Evolutionary conservation across 2,888 invertebrate genomes (phyloP).

Genomic region (Dasysyrphus albostriatus): DNA sequence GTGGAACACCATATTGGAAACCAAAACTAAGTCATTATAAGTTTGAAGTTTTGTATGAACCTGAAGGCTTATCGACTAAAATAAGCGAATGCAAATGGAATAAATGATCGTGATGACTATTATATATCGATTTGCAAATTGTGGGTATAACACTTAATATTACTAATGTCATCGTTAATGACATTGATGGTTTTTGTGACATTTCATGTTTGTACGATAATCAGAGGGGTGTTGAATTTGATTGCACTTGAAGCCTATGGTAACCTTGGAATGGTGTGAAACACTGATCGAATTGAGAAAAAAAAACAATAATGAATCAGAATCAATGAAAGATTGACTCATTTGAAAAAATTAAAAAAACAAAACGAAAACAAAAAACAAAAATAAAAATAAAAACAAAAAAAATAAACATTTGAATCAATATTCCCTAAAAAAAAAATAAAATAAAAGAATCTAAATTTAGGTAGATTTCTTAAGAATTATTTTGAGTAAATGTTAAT

Average conservation of each 20-base stretch:
- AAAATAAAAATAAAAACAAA: too few relatives aligned
- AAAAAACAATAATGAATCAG: background rate
- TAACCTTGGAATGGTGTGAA: background rate
- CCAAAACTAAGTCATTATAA: background rate
- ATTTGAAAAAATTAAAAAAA: background rate
- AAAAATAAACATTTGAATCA: background rate
- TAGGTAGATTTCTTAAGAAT: background rate
- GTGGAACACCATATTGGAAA: background rate
- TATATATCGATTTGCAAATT: background rate
- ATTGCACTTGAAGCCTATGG: background rate
- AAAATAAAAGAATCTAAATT: background rate
- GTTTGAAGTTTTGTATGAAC: background rate
- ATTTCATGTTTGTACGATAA: background rate
- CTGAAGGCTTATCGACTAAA: background rate
- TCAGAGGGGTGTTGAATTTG: background rate
- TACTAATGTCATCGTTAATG: slow-evolving; percentile 3
- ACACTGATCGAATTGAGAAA: background rate
- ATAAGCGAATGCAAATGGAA: slow-evolving; percentile 11
- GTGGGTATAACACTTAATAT: background rate
- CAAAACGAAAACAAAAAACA: too few relatives aligned
- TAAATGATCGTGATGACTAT: background rate
- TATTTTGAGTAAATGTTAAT: background rate
- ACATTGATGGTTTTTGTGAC: slow-evolving; percentile 10
- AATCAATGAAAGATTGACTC: background rate
- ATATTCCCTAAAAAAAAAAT: background rate